Percentiles rank a stretch among this genome's conserved stretches.
These are phyloP conservation scores for Rhynchopsitta pachyrhyncha DNA, from an alignment of 2,113 vertebrate genomes.

Conservation along the genomic window DNA sequence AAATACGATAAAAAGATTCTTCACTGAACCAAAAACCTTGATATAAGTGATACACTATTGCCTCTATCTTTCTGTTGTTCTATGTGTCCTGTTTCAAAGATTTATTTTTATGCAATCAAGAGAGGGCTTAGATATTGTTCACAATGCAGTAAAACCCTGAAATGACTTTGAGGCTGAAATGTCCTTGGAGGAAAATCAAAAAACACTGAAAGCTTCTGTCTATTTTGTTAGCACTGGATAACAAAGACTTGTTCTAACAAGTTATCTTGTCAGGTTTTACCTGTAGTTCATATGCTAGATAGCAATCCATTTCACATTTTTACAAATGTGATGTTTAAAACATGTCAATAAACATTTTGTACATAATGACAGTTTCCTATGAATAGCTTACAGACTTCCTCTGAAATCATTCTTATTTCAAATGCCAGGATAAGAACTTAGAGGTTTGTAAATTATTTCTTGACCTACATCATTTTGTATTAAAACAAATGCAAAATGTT, in stretches of 20 bases:
- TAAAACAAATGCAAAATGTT: slow-evolving; percentile 79
- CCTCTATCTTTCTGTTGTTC: slow-evolving; percentile 58
- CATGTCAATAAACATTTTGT: slow-evolving; percentile 76
- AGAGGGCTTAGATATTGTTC: slow-evolving; percentile 73
- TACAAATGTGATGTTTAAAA: slow-evolving; percentile 71
- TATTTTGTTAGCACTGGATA: slow-evolving; percentile 70
- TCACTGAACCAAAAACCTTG: slow-evolving; percentile 10
- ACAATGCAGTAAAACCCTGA: slow-evolving; percentile 57
- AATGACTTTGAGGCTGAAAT: slow-evolving; percentile 48
- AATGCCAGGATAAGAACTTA: slow-evolving; percentile 76
- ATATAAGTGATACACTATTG: neutral
- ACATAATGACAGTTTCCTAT: slow-evolving; percentile 79
- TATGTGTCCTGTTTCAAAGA: slow-evolving; percentile 61
- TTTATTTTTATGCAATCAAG: slow-evolving; percentile 74
- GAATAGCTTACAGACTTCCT: slow-evolving; percentile 79
- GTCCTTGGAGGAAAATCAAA: slow-evolving; percentile 42
- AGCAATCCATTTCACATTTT: slow-evolving; percentile 75
- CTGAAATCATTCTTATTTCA: slow-evolving; percentile 79
- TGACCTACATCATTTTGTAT: slow-evolving; percentile 80
- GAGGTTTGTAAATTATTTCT: slow-evolving; percentile 83
- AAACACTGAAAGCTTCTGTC: slow-evolving; percentile 56
- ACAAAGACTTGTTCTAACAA: slow-evolving; percentile 53
- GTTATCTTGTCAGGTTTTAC: slow-evolving; percentile 72
- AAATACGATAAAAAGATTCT: neutral
- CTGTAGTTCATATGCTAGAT: slow-evolving; percentile 72